Percentiles rank a stretch among this genome's conserved stretches.
phyloP scores from a whole-genome alignment of 2,888 invertebrate species.

The Nycteola revayana region DNA sequence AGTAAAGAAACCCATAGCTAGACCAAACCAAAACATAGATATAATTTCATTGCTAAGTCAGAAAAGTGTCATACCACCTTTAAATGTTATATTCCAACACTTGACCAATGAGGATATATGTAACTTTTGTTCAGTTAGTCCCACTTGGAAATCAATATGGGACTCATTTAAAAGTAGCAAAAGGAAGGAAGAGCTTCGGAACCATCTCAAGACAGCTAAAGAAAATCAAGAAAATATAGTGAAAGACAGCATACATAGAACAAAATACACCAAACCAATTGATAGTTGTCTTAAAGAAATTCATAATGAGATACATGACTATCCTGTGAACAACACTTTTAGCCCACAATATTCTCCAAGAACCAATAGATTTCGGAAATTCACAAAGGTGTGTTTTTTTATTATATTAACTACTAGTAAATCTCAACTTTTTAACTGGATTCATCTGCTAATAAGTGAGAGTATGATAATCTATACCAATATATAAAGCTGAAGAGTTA shows the following conservation, averaged over 20 bases:
- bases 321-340: conserved; percentile 27
- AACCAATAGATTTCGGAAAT: conserved; percentile 63
- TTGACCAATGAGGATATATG: conserved; percentile 63
- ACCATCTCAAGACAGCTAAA: conserved; percentile 51
- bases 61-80: conserved; percentile 49
- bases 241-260: conserved; percentile 33
- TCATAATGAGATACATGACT: conserved; percentile 51
- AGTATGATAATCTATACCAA: too few relatives aligned
- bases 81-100: conserved; percentile 60
- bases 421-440: too few relatives aligned
- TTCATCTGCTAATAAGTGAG: too few relatives aligned
- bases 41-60: conserved; percentile 60
- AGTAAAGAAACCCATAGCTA: conserved; percentile 43
- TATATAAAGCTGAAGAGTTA: too few relatives aligned
- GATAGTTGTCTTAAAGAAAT: conserved; percentile 56
- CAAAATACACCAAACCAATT: conserved; percentile 29
- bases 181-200: conserved; percentile 48
- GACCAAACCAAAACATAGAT: conserved; percentile 66
- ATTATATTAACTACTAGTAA: too few relatives aligned
- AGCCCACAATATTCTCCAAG: conserved; percentile 67
- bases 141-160: conserved; percentile 61
- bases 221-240: conserved; percentile 62
- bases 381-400: conserved; percentile 63
- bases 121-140: conserved; percentile 64
- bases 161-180: conserved; percentile 47